phyloP scores from a whole-genome alignment of 2,113 vertebrate species.

The Porphyrio hochstetteri region DNA sequence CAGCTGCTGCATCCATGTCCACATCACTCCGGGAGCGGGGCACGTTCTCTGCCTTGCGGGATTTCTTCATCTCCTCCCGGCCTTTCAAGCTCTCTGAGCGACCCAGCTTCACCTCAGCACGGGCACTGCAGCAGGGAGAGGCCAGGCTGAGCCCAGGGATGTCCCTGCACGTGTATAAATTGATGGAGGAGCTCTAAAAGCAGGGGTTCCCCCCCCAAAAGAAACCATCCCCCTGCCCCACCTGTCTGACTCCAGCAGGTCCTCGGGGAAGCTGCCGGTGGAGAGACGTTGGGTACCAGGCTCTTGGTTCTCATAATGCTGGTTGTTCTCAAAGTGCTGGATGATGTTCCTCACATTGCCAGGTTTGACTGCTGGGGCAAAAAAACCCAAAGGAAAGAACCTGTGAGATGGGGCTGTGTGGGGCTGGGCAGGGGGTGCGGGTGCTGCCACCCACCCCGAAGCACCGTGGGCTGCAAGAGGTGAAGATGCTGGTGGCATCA shows the following conservation, averaged over 20 bases:
- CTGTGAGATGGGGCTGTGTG: background rate
- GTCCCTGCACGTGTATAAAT: rapidly evolving
- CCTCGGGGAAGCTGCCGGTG: constrained; percentile 88
- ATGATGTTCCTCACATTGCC: constrained; percentile 93
- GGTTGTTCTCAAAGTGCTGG: constrained; percentile 92
- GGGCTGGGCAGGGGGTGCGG: rapidly evolving
- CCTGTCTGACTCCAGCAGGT: constrained; percentile 80
- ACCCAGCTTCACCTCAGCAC: constrained; percentile 81
- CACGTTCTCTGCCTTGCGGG: constrained; percentile 81
- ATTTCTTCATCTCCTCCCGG: constrained; percentile 87
- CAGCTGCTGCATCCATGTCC: constrained; percentile 91
- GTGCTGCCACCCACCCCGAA: background rate
- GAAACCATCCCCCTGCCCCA: background rate
- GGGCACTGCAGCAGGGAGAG: constrained; percentile 42
- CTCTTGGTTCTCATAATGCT: constrained; percentile 75
- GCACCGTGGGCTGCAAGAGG: too few species aligned
- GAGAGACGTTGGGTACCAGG: constrained; percentile 79
- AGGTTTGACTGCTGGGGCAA: constrained; percentile 75
- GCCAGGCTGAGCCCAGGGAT: background rate
- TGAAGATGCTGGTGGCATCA: rapidly evolving
- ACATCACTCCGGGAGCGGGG: constrained; percentile 92
- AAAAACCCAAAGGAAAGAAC: background rate
- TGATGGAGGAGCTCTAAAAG: rapidly evolving
- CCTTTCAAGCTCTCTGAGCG: constrained; percentile 93
- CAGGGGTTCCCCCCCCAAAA: too few species aligned